A percentile compares a stretch with the other conserved stretches of the same genome.
phyloP scores from a whole-genome alignment of 1,140 invertebrate genomes.

The Schlechtendalia chinensis region DNA sequence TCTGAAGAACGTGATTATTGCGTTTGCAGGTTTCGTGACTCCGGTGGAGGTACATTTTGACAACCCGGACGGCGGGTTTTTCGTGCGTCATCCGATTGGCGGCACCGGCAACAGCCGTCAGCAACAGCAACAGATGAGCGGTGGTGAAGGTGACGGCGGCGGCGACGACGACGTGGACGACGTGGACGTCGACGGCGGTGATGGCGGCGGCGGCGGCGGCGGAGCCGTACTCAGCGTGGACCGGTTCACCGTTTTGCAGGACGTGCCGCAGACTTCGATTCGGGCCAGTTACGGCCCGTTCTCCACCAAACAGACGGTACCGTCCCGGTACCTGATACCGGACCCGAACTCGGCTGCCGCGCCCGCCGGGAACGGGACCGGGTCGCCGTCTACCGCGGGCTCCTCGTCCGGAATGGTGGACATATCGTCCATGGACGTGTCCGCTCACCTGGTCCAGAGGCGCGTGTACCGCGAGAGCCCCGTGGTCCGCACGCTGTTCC shows the following conservation, averaged over 20 bases:
- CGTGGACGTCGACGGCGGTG: constrained; percentile 6
- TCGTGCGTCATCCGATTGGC: constrained; percentile 71
- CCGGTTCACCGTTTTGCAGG: constrained; percentile 84
- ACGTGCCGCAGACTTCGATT: constrained; percentile 80
- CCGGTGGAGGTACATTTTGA: constrained; percentile 84
- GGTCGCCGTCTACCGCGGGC: constrained; percentile 77
- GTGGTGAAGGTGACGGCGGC: too few species aligned
- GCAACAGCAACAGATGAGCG: constrained; percentile 59
- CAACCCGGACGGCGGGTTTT: constrained; percentile 85
- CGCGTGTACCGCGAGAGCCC: constrained; percentile 81
- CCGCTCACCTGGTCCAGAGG: constrained; percentile 83
- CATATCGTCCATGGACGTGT: constrained; percentile 69
- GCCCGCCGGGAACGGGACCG: constrained; percentile 83
- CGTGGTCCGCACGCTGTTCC: constrained; percentile 82
- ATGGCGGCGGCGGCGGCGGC: constrained; percentile 24
- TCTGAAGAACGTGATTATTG: not conserved
- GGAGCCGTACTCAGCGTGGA: constrained; percentile 68
- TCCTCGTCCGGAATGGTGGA: constrained; percentile 58
- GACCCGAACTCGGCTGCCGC: constrained; percentile 84
- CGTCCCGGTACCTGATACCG: constrained; percentile 81
- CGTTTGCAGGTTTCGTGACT: constrained; percentile 46
- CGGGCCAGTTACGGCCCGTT: constrained; percentile 88
- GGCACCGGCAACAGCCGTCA: not conserved
- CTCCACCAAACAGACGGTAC: constrained; percentile 88
- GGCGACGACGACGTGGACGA: constrained; percentile 16